A percentile compares a stretch with the other conserved stretches of the same genome.
These are phyloP conservation scores for Anhinga anhinga DNA, from an alignment of 2,113 vertebrate species.

Conservation along the genomic window DNA sequence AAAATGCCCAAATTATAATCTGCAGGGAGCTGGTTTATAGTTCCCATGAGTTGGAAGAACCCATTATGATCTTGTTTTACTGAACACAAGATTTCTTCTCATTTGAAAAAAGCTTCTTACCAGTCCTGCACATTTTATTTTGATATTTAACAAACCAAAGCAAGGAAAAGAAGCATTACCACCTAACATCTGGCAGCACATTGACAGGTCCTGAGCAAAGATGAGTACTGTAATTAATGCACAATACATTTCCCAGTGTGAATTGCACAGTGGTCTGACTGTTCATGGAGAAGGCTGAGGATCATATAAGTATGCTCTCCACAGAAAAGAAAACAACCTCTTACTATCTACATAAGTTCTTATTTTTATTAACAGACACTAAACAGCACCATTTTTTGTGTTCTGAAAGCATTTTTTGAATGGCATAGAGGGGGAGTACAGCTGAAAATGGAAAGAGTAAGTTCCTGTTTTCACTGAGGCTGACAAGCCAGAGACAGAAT, in stretches of 20 bases:
- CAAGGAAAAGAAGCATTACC: not conserved
- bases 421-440: not conserved
- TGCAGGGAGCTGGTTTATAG: not conserved
- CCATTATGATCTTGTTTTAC: not conserved
- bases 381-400: not conserved
- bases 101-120: not conserved
- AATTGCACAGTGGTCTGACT: not conserved
- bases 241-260: not conserved
- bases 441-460: not conserved
- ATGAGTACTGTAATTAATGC: not conserved
- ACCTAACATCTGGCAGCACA: not conserved
- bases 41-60: not conserved
- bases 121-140: not conserved
- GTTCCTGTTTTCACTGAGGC: not conserved
- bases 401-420: not conserved
- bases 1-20: not conserved
- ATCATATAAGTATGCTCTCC: not conserved
- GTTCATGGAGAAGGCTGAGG: not conserved
- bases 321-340: not conserved
- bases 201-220: not conserved
- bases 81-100: not conserved
- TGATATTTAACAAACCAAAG: not conserved
- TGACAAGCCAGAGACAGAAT: not conserved
- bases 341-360: not conserved
- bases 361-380: not conserved